phyloP scores from a whole-genome alignment of 2,797 vertebrate genomes.

The Glyptemys insculpta region DNA sequence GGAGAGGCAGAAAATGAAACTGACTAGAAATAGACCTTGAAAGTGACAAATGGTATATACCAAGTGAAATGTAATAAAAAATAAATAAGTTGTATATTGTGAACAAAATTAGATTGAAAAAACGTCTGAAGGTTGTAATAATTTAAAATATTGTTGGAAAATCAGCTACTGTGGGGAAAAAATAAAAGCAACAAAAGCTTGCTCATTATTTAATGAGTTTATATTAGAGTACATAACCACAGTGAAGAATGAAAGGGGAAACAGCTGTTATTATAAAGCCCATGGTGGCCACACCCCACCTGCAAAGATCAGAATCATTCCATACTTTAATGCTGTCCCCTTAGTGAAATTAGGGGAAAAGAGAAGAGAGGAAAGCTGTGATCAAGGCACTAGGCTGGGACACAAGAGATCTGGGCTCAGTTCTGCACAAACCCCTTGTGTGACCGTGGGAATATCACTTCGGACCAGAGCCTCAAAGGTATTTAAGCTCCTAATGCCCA shows the following conservation, averaged over 20 bases:
- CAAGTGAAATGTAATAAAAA: background rate
- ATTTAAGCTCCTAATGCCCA: background rate
- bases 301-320: background rate
- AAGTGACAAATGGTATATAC: background rate
- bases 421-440: background rate
- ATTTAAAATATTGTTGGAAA: background rate
- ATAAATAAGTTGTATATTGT: background rate
- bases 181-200: background rate
- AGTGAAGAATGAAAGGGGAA: background rate
- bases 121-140: background rate
- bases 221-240: background rate
- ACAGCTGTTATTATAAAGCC: background rate
- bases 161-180: background rate
- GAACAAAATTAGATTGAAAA: background rate
- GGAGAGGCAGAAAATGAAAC: background rate
- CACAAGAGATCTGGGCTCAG: background rate
- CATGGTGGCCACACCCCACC: background rate
- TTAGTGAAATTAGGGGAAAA: background rate
- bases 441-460: background rate
- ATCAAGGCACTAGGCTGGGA: background rate
- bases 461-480: background rate
- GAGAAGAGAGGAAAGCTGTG: background rate
- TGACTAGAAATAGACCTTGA: background rate
- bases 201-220: background rate
- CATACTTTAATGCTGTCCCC: background rate